Evolutionary conservation across 2,888 invertebrate species (phyloP), one percentile per base, ranked within the genome.

Genomic region (Scaptomyza parva): DNA sequence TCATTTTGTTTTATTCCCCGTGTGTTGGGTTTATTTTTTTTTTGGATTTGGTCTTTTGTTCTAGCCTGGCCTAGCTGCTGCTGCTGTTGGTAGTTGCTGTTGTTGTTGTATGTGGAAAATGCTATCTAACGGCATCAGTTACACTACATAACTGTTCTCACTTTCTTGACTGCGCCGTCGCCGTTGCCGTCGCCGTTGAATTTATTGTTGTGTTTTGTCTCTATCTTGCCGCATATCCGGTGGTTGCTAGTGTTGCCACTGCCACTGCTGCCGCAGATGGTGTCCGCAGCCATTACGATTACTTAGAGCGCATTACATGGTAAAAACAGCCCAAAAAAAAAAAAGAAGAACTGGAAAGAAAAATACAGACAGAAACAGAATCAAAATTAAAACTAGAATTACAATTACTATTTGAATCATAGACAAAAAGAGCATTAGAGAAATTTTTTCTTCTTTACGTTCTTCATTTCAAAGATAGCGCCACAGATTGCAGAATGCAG

Each of bases 81-180:
- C n/a, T n/a, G n/a, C n/a, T n/a, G n/a, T n/a, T n/a, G n/a, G n/a
- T n/a, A n/a, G n/a, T n/a, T n/a, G n/a, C n/a, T n/a, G n/a, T n/a
- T n/a, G n/a, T n/a, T n/a, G n/a, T n/a, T 24, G 55, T 70, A 59
- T 81, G 65, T 53, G 70, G 75, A 78, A 86, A 82, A 80, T 87
- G 76, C 82, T 74, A 78, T 85, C 84, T 85, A 85, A 85, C 85
- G 85, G 85, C 88, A 87, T 87, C 88, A 73, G 88, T 85, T 88
- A 88, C 85, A 88, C 88, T 85, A 82, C 74, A 82, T 85, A 85
- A 88, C 87, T 87, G 85, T 85, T 85, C 85, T 85, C 88, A 85
- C 85, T 85, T 85, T 85, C 85, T 85, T 86, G 78, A 70, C 83
- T 69, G 69, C 76, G 63, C 50, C 54, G 60, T 53, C 40, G 57